phyloP scores from a whole-genome alignment of 2,888 invertebrate species.

The Meghimatium bilineatum region DNA sequence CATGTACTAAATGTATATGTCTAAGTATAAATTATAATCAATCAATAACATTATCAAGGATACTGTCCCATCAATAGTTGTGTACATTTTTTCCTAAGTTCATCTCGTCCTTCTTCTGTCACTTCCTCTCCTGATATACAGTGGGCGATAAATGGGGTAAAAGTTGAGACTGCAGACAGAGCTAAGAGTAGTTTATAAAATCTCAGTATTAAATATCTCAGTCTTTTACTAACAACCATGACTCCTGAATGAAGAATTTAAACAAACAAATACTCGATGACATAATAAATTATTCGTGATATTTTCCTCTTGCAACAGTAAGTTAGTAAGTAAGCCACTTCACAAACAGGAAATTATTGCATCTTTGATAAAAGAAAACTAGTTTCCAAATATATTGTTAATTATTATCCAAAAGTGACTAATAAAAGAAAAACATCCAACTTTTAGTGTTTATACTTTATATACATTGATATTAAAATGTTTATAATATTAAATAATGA shows the following conservation, averaged over 20 bases:
- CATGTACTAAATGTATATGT: too few relatives aligned
- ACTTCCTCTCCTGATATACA: constrained; percentile 8
- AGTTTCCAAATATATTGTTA: not conserved
- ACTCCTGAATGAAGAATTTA: too few relatives aligned
- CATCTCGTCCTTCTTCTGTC: not conserved
- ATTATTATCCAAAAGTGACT: too few relatives aligned
- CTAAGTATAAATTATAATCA: not conserved
- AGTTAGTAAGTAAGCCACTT: not conserved
- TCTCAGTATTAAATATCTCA: not conserved
- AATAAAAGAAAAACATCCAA: too few relatives aligned
- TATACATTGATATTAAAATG: too few relatives aligned
- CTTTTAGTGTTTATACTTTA: too few relatives aligned
- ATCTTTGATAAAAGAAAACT: not conserved
- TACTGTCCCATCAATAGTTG: constrained; percentile 72
- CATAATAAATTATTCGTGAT: too few relatives aligned
- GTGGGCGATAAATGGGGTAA: not conserved
- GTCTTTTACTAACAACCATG: not conserved
- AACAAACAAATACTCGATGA: too few relatives aligned
- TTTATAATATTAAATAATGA: not conserved
- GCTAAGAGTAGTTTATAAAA: not conserved
- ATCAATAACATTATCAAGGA: constrained; percentile 49
- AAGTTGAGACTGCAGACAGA: not conserved
- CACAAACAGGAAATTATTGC: not conserved
- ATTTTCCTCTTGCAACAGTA: too few relatives aligned
- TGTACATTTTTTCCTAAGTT: constrained; percentile 54